Conservation (phyloP, 2,113 vertebrate genomes). For the Lathamus discolor region DNA sequence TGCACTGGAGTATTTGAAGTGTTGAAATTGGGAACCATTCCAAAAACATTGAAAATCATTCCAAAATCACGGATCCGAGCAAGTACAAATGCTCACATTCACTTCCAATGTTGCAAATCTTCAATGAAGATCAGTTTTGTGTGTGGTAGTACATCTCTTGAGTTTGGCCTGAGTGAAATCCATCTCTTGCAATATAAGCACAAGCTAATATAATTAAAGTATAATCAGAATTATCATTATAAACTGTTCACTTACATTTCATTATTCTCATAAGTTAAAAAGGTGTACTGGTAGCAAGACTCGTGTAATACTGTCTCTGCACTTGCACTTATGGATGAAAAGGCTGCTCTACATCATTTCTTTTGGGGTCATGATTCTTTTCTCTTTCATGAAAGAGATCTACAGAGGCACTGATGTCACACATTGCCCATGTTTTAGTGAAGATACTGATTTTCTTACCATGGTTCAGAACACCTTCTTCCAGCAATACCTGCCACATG, state of each 20-base stretch:
- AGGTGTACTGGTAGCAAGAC: not conserved
- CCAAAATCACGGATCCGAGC: not conserved
- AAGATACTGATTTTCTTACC: conserved; percentile 74
- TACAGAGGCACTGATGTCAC: not conserved
- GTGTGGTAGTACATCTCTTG: not conserved
- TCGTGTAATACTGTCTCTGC: not conserved
- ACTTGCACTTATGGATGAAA: conserved; percentile 16
- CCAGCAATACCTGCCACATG: conserved; percentile 98
- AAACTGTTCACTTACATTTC: conserved; percentile 28
- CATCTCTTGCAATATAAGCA: conserved; percentile 23
- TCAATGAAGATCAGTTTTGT: not conserved
- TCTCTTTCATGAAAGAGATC: not conserved
- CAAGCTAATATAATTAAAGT: not conserved
- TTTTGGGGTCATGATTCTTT: not conserved
- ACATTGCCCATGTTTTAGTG: not conserved
- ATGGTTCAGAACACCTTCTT: conserved; percentile 94
- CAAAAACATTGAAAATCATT: not conserved
- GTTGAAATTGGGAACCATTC: not conserved
- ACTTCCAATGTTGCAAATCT: not conserved
- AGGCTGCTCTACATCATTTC: not conserved
- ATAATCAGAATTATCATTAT: conserved; percentile 13
- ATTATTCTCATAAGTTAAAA: not conserved
- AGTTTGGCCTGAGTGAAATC: not conserved
- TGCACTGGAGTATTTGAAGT: not conserved
- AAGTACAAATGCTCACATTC: not conserved